Conservation (phyloP, 2,113 vertebrate genomes). For the Salvator merianae region DNA sequence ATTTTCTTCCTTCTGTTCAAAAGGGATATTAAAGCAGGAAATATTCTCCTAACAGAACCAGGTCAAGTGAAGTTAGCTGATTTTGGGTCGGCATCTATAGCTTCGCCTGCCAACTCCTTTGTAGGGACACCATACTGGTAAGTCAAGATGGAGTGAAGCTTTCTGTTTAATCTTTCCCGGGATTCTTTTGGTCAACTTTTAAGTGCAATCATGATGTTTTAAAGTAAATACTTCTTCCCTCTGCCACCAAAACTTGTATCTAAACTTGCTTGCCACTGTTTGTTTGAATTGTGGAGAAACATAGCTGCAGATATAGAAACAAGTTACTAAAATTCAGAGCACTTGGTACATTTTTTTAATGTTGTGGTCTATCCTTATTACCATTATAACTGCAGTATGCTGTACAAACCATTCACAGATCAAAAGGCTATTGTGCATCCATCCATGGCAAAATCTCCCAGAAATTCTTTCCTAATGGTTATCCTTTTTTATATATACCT, state of each 20-base stretch:
- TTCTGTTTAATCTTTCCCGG: neutral
- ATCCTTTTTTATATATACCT: too few species aligned
- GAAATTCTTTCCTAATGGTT: neutral
- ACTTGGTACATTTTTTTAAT: too few species aligned
- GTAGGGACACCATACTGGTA: constrained; percentile 99
- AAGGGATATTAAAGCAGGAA: constrained; percentile 99
- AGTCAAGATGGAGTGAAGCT: constrained; percentile 57
- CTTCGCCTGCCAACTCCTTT: constrained; percentile 97
- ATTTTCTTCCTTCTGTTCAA: constrained; percentile 28
- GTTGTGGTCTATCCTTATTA: neutral
- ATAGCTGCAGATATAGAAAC: too few species aligned
- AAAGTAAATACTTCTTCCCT: neutral
- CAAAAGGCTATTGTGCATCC: too few species aligned
- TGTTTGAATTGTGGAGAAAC: neutral
- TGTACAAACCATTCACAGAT: neutral
- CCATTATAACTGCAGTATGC: neutral
- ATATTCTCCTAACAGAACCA: constrained; percentile 97
- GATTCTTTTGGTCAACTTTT: neutral
- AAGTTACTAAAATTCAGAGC: neutral
- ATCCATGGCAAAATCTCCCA: neutral
- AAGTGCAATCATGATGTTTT: neutral
- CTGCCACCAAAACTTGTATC: neutral
- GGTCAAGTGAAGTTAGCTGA: constrained; percentile 98
- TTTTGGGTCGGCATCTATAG: constrained; percentile 98
- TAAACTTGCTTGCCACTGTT: neutral